A percentile compares a stretch with the other conserved stretches of the same genome.
phyloP scores from a whole-genome alignment of 2,113 vertebrate genomes.

The Amphiprion ocellaris region DNA sequence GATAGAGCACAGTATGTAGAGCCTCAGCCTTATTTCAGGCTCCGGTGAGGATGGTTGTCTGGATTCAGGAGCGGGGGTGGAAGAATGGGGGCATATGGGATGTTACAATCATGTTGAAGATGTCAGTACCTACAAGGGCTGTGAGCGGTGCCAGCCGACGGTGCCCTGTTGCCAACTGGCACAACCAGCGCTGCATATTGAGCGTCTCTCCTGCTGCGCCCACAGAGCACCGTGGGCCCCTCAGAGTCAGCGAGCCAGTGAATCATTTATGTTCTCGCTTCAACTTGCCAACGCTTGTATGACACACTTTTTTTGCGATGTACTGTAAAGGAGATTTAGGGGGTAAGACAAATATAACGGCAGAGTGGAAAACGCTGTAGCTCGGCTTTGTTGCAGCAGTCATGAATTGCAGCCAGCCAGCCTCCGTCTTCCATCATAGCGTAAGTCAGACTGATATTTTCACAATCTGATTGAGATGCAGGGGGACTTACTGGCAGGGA shows the following conservation, averaged over 20 bases:
- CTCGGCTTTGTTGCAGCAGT: conserved; percentile 29
- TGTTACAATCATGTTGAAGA: conserved; percentile 72
- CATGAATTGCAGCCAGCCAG: conserved; percentile 16
- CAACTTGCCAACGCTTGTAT: conserved; percentile 54
- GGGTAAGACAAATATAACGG: conserved; percentile 38
- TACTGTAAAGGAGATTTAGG: conserved; percentile 51
- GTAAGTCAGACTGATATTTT: conserved; percentile 46
- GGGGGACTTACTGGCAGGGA: conserved; percentile 5
- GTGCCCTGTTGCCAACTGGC: conserved; percentile 76
- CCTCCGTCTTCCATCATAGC: not conserved
- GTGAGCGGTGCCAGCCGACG: conserved; percentile 64
- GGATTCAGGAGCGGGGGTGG: conserved; percentile 48
- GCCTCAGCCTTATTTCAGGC: conserved; percentile 71
- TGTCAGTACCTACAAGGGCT: conserved; percentile 72
- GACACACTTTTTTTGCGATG: conserved; percentile 53
- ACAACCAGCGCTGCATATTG: conserved; percentile 48
- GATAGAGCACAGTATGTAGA: conserved; percentile 43
- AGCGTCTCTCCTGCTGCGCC: conserved; percentile 57
- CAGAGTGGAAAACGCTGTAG: conserved; percentile 6
- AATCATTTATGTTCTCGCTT: conserved; percentile 66
- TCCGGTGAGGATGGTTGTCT: conserved; percentile 68
- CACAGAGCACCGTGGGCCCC: conserved; percentile 49
- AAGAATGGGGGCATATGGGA: conserved; percentile 41
- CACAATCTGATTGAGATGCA: conserved; percentile 66
- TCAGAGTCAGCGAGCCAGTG: conserved; percentile 60